These are phyloP conservation scores for Oreonectes daqikongensis DNA, from an alignment of 2,797 vertebrate species.

Conservation along the genomic window DNA sequence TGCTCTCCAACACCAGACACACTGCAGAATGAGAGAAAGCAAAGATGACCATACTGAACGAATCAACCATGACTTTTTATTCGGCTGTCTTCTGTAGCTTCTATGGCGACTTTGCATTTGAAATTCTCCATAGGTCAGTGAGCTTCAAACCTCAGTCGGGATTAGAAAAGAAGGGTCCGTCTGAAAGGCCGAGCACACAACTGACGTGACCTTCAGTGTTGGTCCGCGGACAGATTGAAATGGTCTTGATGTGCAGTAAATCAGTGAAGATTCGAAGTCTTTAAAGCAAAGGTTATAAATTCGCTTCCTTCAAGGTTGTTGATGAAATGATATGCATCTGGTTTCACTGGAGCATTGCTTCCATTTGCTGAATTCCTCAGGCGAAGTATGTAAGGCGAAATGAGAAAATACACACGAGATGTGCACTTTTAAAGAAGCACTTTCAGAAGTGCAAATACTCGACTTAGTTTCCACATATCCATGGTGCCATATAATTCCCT, in stretches of 20 bases:
- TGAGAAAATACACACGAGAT: constrained; percentile 37
- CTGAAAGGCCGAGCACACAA: no score
- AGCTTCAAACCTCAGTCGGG: constrained; percentile 32
- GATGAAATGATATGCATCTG: constrained; percentile 5
- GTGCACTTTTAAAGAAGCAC: neutral
- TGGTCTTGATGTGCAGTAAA: constrained; percentile 1
- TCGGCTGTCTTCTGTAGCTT: constrained; percentile 4
- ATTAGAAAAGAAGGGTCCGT: neutral
- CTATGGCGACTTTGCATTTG: constrained; percentile 25
- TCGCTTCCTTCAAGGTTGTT: constrained; percentile 20
- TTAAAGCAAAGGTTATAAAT: constrained; percentile 24
- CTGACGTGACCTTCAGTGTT: constrained; percentile 4
- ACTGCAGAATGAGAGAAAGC: neutral
- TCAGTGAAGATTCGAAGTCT: constrained; percentile 2
- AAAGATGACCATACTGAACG: neutral
- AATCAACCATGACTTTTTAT: constrained; percentile 21
- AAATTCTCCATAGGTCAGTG: constrained; percentile 41
- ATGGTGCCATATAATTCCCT: constrained; percentile 22
- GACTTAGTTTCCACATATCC: constrained; percentile 47
- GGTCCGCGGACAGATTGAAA: neutral
- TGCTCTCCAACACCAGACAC: neutral
- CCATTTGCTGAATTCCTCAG: constrained; percentile 37
- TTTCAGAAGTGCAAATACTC: constrained; percentile 35
- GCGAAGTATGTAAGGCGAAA: constrained; percentile 26
- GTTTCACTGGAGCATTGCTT: neutral